phyloP scores from a whole-genome alignment of 2,888 invertebrate genomes.

The Tipula unca region DNA sequence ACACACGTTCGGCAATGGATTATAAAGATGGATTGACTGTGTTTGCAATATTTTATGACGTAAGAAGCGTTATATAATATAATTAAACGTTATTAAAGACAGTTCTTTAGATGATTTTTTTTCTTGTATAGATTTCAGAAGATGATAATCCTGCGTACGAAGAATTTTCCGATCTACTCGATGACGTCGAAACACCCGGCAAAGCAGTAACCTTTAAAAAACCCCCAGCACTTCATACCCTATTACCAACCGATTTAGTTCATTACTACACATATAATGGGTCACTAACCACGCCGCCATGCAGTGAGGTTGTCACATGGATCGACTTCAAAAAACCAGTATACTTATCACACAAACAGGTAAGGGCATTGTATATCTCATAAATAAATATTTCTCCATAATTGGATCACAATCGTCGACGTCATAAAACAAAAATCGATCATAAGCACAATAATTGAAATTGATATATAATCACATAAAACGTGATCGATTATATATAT shows the following conservation, averaged over 20 bases:
- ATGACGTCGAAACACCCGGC: slow-evolving; percentile 49
- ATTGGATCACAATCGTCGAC: neutral
- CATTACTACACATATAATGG: slow-evolving; percentile 78
- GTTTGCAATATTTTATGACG: slow-evolving; percentile 70
- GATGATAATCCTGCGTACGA: slow-evolving; percentile 46
- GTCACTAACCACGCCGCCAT: slow-evolving; percentile 80
- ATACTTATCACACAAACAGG: slow-evolving; percentile 57
- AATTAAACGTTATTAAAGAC: slow-evolving; percentile 21
- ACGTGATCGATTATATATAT: neutral
- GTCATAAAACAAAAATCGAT: neutral
- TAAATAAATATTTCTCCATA: neutral
- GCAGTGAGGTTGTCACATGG: slow-evolving; percentile 78
- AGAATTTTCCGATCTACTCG: slow-evolving; percentile 49
- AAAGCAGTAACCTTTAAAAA: slow-evolving; percentile 43
- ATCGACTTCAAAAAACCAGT: slow-evolving; percentile 71
- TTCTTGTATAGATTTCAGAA: slow-evolving; percentile 29
- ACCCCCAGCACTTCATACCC: slow-evolving; percentile 47
- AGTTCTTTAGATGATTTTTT: no score
- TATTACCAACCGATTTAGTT: slow-evolving; percentile 47
- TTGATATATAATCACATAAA: neutral
- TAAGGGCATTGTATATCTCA: no score
- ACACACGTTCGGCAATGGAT: slow-evolving; percentile 51
- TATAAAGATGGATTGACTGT: slow-evolving; percentile 69
- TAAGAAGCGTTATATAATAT: slow-evolving; percentile 36
- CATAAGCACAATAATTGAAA: neutral